phyloP scores from a whole-genome alignment of 37 sponge, comb jelly and placozoan genomes.

The Cliona cf. orientalis region DNA sequence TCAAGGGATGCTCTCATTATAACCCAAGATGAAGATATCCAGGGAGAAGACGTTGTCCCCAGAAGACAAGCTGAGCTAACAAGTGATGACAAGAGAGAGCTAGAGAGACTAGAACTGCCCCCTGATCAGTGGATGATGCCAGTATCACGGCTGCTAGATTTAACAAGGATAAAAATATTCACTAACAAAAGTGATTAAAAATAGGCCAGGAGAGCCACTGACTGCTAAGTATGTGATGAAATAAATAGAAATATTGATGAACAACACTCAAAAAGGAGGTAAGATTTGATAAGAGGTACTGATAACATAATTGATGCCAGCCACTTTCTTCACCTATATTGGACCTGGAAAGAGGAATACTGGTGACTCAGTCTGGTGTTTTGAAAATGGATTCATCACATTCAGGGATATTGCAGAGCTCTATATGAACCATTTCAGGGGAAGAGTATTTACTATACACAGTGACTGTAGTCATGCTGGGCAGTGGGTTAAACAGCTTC shows the following conservation, averaged over 20 bases:
- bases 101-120: too few species aligned
- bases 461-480: constrained; percentile 74
- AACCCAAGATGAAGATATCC: too few species aligned
- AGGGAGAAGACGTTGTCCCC: neutral
- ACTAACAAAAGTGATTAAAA: neutral
- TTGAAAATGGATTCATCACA: constrained; percentile 58
- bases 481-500: constrained; percentile 39
- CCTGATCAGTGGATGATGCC: too few species aligned
- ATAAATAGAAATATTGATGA: neutral
- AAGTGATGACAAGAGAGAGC: neutral
- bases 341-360: constrained; percentile 60
- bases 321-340: constrained; percentile 51
- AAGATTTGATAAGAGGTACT: neutral
- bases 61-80: neutral
- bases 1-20: neutral
- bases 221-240: neutral
- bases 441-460: constrained; percentile 44
- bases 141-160: too few species aligned
- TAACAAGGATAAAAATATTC: too few species aligned
- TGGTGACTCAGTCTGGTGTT: constrained; percentile 87
- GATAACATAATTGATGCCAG: neutral
- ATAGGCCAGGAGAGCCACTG: neutral
- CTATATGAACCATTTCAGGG: constrained; percentile 47
- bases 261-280: constrained; percentile 3
- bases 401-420: constrained; percentile 50